phyloP scores from a whole-genome alignment of 1,140 invertebrate genomes.

The Drosophila willistoni region DNA sequence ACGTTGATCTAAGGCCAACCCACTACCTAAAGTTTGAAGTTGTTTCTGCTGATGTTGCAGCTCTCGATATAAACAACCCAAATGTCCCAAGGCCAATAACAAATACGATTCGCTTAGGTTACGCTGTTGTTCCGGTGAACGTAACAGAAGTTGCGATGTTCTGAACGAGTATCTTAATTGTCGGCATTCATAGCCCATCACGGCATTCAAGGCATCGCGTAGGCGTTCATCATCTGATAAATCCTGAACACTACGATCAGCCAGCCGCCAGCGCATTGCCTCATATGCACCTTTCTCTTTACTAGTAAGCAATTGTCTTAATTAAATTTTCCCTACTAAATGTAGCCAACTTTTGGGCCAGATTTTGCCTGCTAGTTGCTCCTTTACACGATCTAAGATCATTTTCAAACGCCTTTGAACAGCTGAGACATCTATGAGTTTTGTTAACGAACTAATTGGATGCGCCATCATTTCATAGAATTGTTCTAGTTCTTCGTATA shows the following conservation, averaged over 20 bases:
- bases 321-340: conserved; percentile 3
- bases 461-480: conserved; percentile 37
- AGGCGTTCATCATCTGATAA: background rate
- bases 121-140: conserved; percentile 49
- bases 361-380: background rate
- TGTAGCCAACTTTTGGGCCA: background rate
- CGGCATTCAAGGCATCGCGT: conserved; percentile 40
- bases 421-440: background rate
- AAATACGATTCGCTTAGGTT: conserved; percentile 52
- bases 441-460: background rate
- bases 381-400: background rate
- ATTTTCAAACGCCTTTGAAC: conserved; percentile 2
- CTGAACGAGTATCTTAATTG: conserved; percentile 32
- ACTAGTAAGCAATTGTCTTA: conserved; percentile 28
- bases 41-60: conserved; percentile 14
- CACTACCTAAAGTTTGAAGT: conserved; percentile 26
- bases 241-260: conserved; percentile 3
- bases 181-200: conserved; percentile 48
- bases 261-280: conserved; percentile 12
- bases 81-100: conserved; percentile 35
- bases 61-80: conserved; percentile 41
- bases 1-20: background rate
- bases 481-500: conserved; percentile 55
- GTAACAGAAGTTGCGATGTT: conserved; percentile 27
- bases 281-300: conserved; percentile 32